Base-by-base conservation (phyloP, 2,113 vertebrate species). In the Meles meles region DNA sequence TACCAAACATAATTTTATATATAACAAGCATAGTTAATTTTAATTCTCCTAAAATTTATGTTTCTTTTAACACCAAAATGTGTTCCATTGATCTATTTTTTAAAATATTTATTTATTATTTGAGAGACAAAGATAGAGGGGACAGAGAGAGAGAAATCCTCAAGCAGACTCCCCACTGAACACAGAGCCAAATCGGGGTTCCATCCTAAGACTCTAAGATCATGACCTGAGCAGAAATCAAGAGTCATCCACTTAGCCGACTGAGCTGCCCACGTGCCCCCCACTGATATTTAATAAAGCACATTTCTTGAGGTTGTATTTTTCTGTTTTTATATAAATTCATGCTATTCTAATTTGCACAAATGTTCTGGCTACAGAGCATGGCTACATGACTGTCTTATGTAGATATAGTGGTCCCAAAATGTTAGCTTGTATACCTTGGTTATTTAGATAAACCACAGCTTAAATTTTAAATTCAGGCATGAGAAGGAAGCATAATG, bases 301-400 rank as follows among this genome's bases (percentile, higher is more conserved):
- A 65, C 1, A 83, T 44, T 71, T 79, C 44, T 72, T 52, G 2
- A 47, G 21, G 13, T 57, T 27, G 39, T 31, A 49, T 34, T 79
- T 79, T 83, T 91, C 2, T 49, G 34, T 52, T 83, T 91, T 2
- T 39, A 20, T 37, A 72, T 47, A 61, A 34, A 8, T 25, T 8
- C 9, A 59, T 21, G 23, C 7, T n/a, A 61, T 71, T 91, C 10
- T 47, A 96, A n/a, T 89, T 72, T 89, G 10, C 25, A 18, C 34
- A 13, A 34, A 4, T 31, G 88, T 77, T 1, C 3, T 59, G 12
- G 3, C 4, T 67, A 63, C 1, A 44, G 18, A 37, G 15, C 5
- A 4, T 42, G 44, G 18, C 3, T 87, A 25, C 0, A 2, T 77
- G 7, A 0, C 2, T 20, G 37, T 80, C 2, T 21, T 67, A 31